Evolutionary conservation across 1,140 invertebrate species (phyloP), one percentile per base, ranked within the genome.

Genomic region (Propsilocerus akamusi): DNA sequence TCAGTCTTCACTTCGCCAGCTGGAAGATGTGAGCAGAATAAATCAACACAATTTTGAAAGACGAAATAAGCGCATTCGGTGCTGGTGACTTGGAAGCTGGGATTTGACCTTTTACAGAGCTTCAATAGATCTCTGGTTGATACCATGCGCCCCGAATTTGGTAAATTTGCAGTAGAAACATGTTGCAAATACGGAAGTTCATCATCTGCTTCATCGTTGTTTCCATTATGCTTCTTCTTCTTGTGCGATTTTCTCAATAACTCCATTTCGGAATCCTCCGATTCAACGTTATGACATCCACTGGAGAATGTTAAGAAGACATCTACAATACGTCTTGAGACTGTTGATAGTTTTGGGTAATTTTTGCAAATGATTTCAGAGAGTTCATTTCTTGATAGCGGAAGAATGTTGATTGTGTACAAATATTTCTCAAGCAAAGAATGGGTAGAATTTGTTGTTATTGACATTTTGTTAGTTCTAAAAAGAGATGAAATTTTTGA

Each of bases 91-190:
- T 85, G 72, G 64, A 87, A 92, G 57, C 81, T 75, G 11, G 75
- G 62, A 20, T 77, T 69, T 7, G 87, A 77, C 59, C 93, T 73
- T 11, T 76, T 69, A 61, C 91, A 96, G 80, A 91, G 91, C 66
- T 95, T 96, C 51, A 97, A 79, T 10, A 97, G 71, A 75, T 97
- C 94, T 56, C 92, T 78, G 0, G 83, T 86, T 1, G 83, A 86
- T 17, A 77, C 81, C 14, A 81, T 62, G 57, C 83, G 71, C 3
- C 75, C 74, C 0, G 58, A 62, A 47, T 60, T 59, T 17, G 65
- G 51, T 10, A 54, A 55, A 26, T 32, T 48, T 12, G 53, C 24
- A 0, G 59, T 25, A 3, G 55, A 28, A 3, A 63, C 50, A 24
- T 60, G 53, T 48, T 63, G 59, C 14, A 59, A 62, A 3, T 59